Evolutionary conservation across 1,140 invertebrate species (phyloP).

Genomic region (Macrobrachium rosenbergii): DNA sequence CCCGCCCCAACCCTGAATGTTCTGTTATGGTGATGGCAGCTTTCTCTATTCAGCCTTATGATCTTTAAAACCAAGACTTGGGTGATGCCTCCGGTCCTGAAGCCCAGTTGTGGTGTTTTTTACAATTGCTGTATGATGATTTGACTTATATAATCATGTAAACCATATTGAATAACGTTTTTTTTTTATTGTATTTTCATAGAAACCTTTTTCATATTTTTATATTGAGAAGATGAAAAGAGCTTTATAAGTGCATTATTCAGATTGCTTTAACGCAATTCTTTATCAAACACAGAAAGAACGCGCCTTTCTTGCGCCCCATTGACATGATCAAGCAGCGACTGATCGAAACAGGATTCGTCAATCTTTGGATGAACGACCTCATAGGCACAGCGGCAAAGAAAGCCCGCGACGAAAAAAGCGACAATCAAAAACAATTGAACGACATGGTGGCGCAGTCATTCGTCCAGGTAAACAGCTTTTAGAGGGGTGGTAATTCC

Average conservation of each 20-base stretch:
- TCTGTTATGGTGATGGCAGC: too few species aligned
- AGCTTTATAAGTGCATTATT: neutral
- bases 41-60: too few species aligned
- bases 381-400: constrained; percentile 19
- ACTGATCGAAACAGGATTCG: constrained; percentile 41
- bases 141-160: too few species aligned
- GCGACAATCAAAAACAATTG: neutral
- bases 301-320: constrained; percentile 37
- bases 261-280: neutral
- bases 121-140: too few species aligned
- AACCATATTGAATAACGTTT: neutral
- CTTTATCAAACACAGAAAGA: neutral
- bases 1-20: too few species aligned
- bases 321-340: constrained; percentile 49
- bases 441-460: neutral
- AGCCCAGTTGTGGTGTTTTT: too few species aligned
- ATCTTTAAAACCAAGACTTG: too few species aligned
- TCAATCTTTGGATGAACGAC: constrained; percentile 49
- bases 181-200: neutral
- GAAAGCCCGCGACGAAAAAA: constrained; percentile 3
- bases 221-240: too few species aligned
- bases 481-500: too few species aligned
- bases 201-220: neutral
- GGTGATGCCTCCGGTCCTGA: too few species aligned
- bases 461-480: neutral